phyloP scores from a whole-genome alignment of 2,113 vertebrate species.

The Psettodes erumei region DNA sequence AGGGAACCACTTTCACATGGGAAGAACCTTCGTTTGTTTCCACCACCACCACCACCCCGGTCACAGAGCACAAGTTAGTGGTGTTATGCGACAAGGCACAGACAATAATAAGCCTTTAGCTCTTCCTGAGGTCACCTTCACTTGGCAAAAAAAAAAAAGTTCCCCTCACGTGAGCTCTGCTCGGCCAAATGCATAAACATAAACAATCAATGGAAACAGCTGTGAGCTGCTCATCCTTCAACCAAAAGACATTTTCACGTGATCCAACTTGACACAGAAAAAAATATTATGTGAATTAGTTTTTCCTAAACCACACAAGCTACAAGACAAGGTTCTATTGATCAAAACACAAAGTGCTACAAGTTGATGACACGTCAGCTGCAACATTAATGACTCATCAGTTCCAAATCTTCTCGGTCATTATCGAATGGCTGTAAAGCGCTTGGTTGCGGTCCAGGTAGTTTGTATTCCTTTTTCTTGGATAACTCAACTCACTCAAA shows the following conservation, averaged over 20 bases:
- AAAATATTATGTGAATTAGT: slow-evolving; percentile 29
- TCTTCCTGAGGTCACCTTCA: slow-evolving; percentile 57
- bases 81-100: slow-evolving; percentile 30
- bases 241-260: slow-evolving; percentile 30
- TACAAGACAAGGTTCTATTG: slow-evolving; percentile 60
- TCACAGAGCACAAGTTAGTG: slow-evolving; percentile 36
- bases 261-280: slow-evolving; percentile 47
- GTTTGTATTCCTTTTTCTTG: not conserved
- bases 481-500: not conserved
- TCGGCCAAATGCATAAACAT: slow-evolving; percentile 48
- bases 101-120: slow-evolving; percentile 31
- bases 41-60: no score
- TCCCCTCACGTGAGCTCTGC: slow-evolving; percentile 50
- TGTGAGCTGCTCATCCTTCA: slow-evolving; percentile 50
- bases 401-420: slow-evolving; percentile 23
- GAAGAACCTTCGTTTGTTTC: slow-evolving; percentile 58
- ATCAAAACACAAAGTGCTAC: slow-evolving; percentile 29
- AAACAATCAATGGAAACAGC: slow-evolving; percentile 62
- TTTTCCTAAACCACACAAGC: slow-evolving; percentile 51
- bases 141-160: slow-evolving; percentile 26
- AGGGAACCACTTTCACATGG: slow-evolving; percentile 71
- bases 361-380: slow-evolving; percentile 21
- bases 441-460: not conserved
- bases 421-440: not conserved
- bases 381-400: slow-evolving; percentile 40